phyloP scores from a whole-genome alignment of 2,797 vertebrate genomes.

The Sebastes taczanowskii region DNA sequence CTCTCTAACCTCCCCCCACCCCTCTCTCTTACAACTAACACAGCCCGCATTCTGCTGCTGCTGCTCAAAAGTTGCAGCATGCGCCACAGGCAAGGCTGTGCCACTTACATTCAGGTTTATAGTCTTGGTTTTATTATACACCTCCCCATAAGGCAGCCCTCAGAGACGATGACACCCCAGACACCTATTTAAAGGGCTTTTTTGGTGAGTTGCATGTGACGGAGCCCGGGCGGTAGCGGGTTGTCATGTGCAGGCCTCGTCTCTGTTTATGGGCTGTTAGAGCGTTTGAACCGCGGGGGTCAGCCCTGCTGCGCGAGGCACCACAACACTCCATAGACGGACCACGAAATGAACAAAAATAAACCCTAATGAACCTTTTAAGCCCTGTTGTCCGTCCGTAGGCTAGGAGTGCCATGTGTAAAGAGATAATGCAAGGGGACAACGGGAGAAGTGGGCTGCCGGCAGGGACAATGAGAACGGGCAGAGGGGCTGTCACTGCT shows the following conservation, averaged over 20 bases:
- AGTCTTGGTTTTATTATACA: slow-evolving; percentile 73
- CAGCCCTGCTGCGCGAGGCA: slow-evolving; percentile 57
- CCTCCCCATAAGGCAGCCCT: slow-evolving; percentile 74
- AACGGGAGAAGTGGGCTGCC: slow-evolving; percentile 75
- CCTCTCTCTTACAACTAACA: slow-evolving; percentile 1
- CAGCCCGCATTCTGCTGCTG: slow-evolving; percentile 13
- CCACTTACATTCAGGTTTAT: slow-evolving; percentile 75
- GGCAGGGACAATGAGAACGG: slow-evolving; percentile 65
- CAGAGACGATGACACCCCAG: slow-evolving; percentile 75
- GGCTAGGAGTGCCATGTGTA: slow-evolving; percentile 52
- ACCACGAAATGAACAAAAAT: slow-evolving; percentile 80
- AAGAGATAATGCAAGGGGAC: slow-evolving; percentile 74
- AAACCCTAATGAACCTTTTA: slow-evolving; percentile 83
- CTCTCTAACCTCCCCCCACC: not conserved
- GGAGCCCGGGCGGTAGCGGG: slow-evolving; percentile 58
- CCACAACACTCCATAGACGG: slow-evolving; percentile 53
- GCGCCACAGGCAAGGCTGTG: slow-evolving; percentile 63
- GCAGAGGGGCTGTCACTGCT: slow-evolving; percentile 64
- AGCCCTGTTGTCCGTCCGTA: slow-evolving; percentile 61
- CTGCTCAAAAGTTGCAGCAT: slow-evolving; percentile 58
- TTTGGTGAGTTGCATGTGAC: slow-evolving; percentile 68
- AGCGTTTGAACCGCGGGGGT: slow-evolving; percentile 71
- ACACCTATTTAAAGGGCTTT: slow-evolving; percentile 74
- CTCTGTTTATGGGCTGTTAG: slow-evolving; percentile 78
- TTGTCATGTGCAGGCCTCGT: slow-evolving; percentile 74